Evolutionary conservation across 2,888 invertebrate species (phyloP).

Genomic region (Alcis repandata): DNA sequence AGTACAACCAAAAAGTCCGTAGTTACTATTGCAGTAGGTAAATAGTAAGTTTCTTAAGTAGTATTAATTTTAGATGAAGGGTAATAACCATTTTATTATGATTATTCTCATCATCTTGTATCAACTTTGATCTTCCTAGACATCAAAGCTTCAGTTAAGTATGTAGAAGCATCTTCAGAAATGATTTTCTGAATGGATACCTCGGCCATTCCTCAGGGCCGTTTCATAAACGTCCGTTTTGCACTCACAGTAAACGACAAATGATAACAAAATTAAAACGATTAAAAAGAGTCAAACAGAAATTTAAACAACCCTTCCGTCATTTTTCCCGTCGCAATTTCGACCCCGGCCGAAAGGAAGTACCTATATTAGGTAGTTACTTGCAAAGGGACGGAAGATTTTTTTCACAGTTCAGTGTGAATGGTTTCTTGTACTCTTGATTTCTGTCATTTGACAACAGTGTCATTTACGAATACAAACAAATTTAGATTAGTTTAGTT

Average conservation of each 20-base stretch:
- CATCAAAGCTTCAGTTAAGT: too few species aligned
- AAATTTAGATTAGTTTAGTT: too few species aligned
- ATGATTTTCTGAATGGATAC: not conserved
- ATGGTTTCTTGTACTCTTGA: constrained; percentile 9
- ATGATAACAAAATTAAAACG: constrained; percentile 20
- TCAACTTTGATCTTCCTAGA: too few species aligned
- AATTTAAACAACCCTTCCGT: constrained; percentile 32
- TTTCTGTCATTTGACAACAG: too few species aligned
- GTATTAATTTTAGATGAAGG: too few species aligned
- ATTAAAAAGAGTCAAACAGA: constrained; percentile 23
- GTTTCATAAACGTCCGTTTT: not conserved
- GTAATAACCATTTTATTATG: too few species aligned
- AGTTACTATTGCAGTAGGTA: too few species aligned
- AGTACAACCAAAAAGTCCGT: too few species aligned
- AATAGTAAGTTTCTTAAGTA: too few species aligned
- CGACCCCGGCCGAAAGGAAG: constrained; percentile 15
- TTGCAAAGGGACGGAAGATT: constrained; percentile 10
- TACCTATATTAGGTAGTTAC: not conserved
- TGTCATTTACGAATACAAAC: too few species aligned
- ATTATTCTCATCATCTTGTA: too few species aligned
- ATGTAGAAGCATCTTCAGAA: not conserved
- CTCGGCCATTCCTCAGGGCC: not conserved
- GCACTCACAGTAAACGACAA: constrained; percentile 15
- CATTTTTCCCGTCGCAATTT: constrained; percentile 25
- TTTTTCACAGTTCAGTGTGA: constrained; percentile 11